Conservation (phyloP, 2,888 invertebrate species). For the Conchocele bisecta region DNA sequence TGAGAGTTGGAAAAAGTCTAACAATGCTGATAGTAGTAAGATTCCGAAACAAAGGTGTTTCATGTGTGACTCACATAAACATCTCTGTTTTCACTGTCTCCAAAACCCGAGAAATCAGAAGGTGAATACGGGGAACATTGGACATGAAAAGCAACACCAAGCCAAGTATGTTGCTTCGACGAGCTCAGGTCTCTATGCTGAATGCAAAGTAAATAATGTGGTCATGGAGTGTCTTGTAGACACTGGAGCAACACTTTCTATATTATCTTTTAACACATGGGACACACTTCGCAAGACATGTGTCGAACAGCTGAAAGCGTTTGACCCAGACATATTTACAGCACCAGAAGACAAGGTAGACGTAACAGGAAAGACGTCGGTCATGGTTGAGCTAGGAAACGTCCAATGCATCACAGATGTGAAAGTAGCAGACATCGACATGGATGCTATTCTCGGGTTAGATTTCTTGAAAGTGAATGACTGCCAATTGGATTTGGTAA, state of each 20-base stretch:
- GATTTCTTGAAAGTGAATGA: too few species aligned
- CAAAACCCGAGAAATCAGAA: background rate
- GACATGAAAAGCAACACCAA: too few species aligned
- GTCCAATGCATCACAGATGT: background rate
- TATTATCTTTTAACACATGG: background rate
- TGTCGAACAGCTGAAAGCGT: background rate
- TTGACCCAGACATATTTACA: background rate
- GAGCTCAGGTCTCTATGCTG: background rate
- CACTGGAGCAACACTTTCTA: conserved; percentile 1
- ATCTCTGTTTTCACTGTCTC: background rate
- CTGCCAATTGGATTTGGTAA: too few species aligned
- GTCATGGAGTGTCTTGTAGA: conserved; percentile 3
- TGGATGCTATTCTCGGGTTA: background rate
- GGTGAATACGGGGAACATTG: background rate
- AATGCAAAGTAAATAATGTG: conserved; percentile 1
- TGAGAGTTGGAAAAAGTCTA: background rate
- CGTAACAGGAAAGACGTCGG: background rate
- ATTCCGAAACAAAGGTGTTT: too few species aligned
- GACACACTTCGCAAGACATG: background rate
- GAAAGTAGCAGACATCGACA: background rate
- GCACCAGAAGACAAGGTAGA: background rate
- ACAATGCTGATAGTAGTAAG: too few species aligned
- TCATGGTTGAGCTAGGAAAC: background rate
- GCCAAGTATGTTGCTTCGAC: background rate
- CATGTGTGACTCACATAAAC: background rate